phyloP scores from a whole-genome alignment of 2,797 vertebrate genomes.

The Ptychadena robeensis region DNA sequence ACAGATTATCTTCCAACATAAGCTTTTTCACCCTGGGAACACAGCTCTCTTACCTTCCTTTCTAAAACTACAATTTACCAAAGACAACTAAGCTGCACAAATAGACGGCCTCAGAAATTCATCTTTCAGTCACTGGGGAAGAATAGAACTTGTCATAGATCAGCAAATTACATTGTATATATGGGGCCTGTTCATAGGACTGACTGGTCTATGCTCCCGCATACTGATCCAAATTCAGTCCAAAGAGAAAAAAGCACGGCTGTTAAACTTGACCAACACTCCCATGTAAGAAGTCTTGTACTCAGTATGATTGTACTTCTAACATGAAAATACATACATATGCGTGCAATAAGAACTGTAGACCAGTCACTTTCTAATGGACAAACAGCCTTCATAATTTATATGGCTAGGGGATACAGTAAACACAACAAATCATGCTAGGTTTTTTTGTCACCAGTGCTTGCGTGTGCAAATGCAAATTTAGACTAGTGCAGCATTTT shows the following conservation, averaged over 20 bases:
- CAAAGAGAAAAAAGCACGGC: neutral
- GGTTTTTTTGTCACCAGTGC: too few species aligned
- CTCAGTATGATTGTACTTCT: neutral
- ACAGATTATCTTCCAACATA: too few species aligned
- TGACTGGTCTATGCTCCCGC: neutral
- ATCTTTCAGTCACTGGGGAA: neutral
- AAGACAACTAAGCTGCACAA: neutral
- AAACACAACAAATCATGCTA: neutral
- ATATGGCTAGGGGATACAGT: neutral
- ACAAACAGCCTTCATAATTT: neutral
- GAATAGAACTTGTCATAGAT: neutral
- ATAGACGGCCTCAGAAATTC: neutral
- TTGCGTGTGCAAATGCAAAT: neutral
- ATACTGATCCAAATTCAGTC: neutral
- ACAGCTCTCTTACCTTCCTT: too few species aligned
- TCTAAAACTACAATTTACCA: too few species aligned
- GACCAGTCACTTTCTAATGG: neutral
- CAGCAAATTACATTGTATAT: neutral
- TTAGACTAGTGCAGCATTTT: neutral
- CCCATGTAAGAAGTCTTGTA: neutral
- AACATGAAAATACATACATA: too few species aligned
- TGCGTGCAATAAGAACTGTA: neutral
- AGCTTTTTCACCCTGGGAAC: too few species aligned
- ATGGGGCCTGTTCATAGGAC: neutral
- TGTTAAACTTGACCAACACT: neutral